These are phyloP conservation scores for Rhagonycha fulva DNA, from an alignment of 2,888 invertebrate species.

Conservation along the genomic window DNA sequence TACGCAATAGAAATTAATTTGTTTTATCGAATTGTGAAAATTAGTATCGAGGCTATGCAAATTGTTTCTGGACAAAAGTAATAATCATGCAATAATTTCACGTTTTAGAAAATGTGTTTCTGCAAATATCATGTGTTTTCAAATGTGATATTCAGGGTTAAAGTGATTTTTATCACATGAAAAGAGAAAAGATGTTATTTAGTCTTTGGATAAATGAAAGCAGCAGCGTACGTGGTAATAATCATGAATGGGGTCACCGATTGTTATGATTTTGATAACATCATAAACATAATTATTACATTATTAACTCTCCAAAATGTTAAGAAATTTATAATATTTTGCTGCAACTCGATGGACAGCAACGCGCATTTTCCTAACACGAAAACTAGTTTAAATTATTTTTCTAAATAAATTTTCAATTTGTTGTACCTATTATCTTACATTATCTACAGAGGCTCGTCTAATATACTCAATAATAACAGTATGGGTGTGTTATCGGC, in stretches of 20 bases:
- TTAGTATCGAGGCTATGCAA: conserved; percentile 3
- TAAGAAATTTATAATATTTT: neutral
- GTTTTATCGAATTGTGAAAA: conserved; percentile 15
- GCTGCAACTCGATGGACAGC: neutral
- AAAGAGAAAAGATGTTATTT: neutral
- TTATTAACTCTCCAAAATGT: neutral
- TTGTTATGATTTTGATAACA: neutral
- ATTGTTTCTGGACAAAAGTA: neutral
- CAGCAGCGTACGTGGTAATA: neutral
- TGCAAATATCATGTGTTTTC: neutral
- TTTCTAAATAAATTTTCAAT: neutral
- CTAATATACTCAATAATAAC: neutral
- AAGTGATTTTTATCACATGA: neutral
- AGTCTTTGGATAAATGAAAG: neutral
- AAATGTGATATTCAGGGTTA: conserved; percentile 4
- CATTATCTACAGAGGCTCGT: neutral
- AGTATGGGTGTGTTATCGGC: neutral
- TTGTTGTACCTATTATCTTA: neutral
- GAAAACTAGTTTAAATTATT: neutral
- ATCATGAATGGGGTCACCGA: neutral
- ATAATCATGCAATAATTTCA: conserved; percentile 5
- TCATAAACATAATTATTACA: neutral
- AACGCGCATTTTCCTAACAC: neutral
- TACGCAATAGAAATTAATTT: conserved; percentile 16
- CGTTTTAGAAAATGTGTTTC: conserved; percentile 20